phyloP scores from a whole-genome alignment of 1,140 invertebrate species.

The Drosophila kikkawai region DNA sequence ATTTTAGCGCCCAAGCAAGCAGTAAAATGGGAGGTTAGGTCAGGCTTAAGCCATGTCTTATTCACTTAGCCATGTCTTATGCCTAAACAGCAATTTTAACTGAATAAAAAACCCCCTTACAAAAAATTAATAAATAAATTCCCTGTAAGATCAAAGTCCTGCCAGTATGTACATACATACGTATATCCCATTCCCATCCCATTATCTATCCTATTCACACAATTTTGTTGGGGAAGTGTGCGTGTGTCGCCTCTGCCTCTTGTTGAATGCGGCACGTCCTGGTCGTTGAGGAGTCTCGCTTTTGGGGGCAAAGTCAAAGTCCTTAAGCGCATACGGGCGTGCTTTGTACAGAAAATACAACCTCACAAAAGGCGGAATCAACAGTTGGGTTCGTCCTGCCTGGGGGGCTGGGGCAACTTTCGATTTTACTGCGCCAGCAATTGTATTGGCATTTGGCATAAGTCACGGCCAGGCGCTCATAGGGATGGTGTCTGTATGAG shows the following conservation, averaged over 20 bases:
- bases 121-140: constrained; percentile 3
- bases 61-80: background rate
- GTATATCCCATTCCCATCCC: background rate
- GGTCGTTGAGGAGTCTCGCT: constrained; percentile 19
- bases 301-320: constrained; percentile 27
- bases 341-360: constrained; percentile 1
- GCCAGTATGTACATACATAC: background rate
- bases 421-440: constrained; percentile 30
- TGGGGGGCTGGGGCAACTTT: constrained; percentile 12
- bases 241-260: background rate
- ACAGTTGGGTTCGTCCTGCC: constrained; percentile 55
- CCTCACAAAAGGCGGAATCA: constrained; percentile 55
- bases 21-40: background rate
- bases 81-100: background rate
- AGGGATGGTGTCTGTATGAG: background rate
- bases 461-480: constrained; percentile 69
- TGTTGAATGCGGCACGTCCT: constrained; percentile 35
- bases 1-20: background rate
- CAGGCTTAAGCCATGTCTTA: background rate
- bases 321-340: constrained; percentile 2
- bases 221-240: constrained; percentile 3
- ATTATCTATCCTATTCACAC: background rate
- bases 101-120: background rate
- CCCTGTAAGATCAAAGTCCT: constrained; percentile 2
- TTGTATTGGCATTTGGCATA: constrained; percentile 55